Percentiles rank a stretch among this genome's conserved stretches.
Evolutionary conservation across 2,113 vertebrate genomes (phyloP).

Genomic region (Chloebia gouldiae): DNA sequence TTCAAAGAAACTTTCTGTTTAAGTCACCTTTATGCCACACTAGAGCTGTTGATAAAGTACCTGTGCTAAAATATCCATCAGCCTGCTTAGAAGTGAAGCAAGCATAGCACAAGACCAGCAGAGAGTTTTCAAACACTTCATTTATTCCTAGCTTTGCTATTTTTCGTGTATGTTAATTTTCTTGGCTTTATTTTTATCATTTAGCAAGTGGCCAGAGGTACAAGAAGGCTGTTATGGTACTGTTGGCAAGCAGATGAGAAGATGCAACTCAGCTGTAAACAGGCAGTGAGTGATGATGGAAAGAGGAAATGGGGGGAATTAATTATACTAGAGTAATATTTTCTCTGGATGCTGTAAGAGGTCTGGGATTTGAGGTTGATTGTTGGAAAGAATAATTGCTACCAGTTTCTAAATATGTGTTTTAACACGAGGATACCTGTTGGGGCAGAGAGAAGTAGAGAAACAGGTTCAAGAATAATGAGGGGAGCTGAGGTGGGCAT

Average conservation of each 20-base stretch:
- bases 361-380: background rate
- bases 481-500: background rate
- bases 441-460: background rate
- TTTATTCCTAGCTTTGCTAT: background rate
- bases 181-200: background rate
- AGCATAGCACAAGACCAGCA: background rate
- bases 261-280: background rate
- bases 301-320: background rate
- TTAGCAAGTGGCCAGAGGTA: background rate
- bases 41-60: background rate
- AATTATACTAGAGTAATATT: background rate
- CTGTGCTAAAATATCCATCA: background rate
- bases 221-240: background rate
- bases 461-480: background rate
- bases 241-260: background rate
- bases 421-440: background rate
- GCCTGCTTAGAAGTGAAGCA: background rate
- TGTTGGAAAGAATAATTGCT: background rate
- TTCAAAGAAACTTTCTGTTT: background rate
- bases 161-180: background rate
- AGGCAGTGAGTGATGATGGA: background rate
- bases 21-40: background rate
- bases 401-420: background rate
- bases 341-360: background rate
- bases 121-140: background rate